Evolutionary conservation across 2,113 vertebrate genomes (phyloP), one percentile per base, ranked within the genome.

Genomic region (Machaerirhynchus nigripectus): DNA sequence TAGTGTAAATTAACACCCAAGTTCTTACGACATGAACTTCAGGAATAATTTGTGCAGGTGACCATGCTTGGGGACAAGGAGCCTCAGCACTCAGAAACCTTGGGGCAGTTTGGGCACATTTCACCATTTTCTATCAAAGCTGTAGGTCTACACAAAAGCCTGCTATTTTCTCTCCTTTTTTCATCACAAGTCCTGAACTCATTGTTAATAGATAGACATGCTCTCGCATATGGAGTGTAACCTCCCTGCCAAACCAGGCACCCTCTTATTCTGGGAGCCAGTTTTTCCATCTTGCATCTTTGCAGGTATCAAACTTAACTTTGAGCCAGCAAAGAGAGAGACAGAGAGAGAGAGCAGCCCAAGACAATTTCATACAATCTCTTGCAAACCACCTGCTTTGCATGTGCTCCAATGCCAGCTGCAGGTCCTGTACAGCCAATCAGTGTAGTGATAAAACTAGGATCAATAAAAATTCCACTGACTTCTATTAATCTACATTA

Each of bases 161-260:
- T 3, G 1, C 5, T 77, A 20, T 91, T 70, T 89, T 65, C 40
- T 63, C 56, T 70, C 10, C 9, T 10, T 37, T 70, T 74, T 59
- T 49, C 47, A 53, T 46, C 37, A 19, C 50, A 39, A 57, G 10
- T n/a, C 21, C n/a, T 39, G 39, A 87, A 37, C 12, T 61, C 3
- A 1, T 8, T 61, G 42, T n/a, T 87, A 53, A 78, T 9, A 33
- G 13, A 57, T 16, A 37, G 15, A 44, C 53, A 37, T 16, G 13
- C 12, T 74, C 7, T 65, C 3, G 0, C 0, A 0, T 23, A 42
- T 11, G 39, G 65, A 78, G 24, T 44, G 57, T 31, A 83, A 69
- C 13, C 30, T 52, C 33, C 18, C 39, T 44, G 57, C 5, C 52
- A 88, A 46, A 26, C 7, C 49, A 73, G 21, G 31, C 47, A 49